phyloP scores from a whole-genome alignment of 2,888 invertebrate genomes.

The Eucera pruinosa region DNA sequence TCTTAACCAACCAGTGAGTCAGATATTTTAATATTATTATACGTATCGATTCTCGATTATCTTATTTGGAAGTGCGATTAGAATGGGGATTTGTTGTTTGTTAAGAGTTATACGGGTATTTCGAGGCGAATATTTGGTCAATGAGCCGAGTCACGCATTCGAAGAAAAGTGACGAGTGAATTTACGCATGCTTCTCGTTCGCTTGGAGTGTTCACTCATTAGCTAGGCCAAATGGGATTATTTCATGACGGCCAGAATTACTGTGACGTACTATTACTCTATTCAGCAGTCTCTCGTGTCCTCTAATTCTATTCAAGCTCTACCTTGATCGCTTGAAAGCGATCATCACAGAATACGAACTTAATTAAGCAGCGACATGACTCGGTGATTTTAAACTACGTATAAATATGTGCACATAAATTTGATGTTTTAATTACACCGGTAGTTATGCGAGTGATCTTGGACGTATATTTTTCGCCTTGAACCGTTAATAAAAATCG shows the following conservation, averaged over 20 bases:
- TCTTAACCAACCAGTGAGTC: too few relatives aligned
- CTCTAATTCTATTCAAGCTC: constrained; percentile 9
- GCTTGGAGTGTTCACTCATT: constrained; percentile 42
- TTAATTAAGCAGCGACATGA: constrained; percentile 25
- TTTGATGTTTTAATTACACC: background rate
- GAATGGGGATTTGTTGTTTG: constrained; percentile 49
- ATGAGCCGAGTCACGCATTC: constrained; percentile 65
- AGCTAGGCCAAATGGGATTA: constrained; percentile 69
- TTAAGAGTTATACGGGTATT: constrained; percentile 51
- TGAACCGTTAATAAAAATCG: too few relatives aligned
- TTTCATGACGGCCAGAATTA: constrained; percentile 74
- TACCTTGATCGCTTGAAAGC: constrained; percentile 16
- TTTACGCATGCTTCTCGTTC: constrained; percentile 53
- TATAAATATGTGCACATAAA: background rate
- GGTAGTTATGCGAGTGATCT: background rate
- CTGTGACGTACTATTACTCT: constrained; percentile 47
- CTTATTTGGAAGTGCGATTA: constrained; percentile 28
- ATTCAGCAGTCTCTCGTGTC: constrained; percentile 10
- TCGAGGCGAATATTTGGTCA: constrained; percentile 30
- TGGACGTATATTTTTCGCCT: background rate
- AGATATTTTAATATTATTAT: too few relatives aligned
- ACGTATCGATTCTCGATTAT: too few relatives aligned
- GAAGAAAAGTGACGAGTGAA: constrained; percentile 34
- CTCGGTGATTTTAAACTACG: background rate
- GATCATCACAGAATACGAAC: constrained; percentile 20